phyloP scores from a whole-genome alignment of 2,888 invertebrate species.

The Terebella lapidaria region DNA sequence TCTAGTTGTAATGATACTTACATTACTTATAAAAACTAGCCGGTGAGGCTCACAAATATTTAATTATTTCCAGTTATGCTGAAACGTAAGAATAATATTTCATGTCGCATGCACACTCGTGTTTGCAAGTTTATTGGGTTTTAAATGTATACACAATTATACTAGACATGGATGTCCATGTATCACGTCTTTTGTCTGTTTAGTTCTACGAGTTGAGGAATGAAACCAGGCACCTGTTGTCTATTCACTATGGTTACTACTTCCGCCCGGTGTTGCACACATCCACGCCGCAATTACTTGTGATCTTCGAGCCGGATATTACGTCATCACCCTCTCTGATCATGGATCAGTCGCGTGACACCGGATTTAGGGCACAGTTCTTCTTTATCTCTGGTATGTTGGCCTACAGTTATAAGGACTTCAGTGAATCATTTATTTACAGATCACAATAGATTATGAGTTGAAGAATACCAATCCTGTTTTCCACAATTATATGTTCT shows the following conservation, averaged over 20 bases:
- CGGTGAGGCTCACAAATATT: too few relatives aligned
- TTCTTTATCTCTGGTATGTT: not conserved
- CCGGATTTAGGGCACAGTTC: not conserved
- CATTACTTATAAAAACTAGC: not conserved
- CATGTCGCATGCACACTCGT: too few relatives aligned
- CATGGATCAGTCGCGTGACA: not conserved
- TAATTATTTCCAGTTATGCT: too few relatives aligned
- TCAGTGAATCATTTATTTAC: too few relatives aligned
- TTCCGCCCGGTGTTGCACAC: conserved; percentile 3
- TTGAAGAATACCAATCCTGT: too few relatives aligned
- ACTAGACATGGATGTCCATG: too few relatives aligned
- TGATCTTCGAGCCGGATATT: conserved; percentile 1
- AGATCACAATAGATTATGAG: too few relatives aligned
- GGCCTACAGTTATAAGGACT: too few relatives aligned
- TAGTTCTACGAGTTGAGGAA: not conserved
- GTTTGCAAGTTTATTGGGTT: too few relatives aligned
- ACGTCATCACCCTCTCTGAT: not conserved
- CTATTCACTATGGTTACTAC: not conserved
- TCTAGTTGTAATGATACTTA: not conserved
- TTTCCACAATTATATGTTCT: too few relatives aligned
- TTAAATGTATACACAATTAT: too few relatives aligned
- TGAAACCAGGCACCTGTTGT: not conserved
- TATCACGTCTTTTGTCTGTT: not conserved
- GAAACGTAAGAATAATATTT: too few relatives aligned
- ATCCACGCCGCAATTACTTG: not conserved